A percentile compares a stretch with the other conserved stretches of the same genome.
Evolutionary conservation across 2,888 invertebrate species (phyloP).

Genomic region (Dione juno): DNA sequence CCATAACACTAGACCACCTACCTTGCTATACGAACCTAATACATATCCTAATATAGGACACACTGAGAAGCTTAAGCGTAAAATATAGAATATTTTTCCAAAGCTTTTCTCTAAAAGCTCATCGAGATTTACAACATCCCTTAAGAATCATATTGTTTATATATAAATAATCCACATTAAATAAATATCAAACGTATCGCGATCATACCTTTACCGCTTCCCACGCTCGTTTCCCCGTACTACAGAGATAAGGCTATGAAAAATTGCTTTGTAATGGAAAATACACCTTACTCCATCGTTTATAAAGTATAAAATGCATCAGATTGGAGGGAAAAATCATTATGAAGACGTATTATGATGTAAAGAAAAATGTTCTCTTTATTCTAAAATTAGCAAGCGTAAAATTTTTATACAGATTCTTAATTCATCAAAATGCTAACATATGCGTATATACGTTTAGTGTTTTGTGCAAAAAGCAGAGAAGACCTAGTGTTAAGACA

Average conservation of each 20-base stretch:
- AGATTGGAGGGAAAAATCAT: conserved; percentile 1
- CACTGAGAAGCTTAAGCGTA: neutral
- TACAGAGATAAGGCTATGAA: conserved; percentile 37
- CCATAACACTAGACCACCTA: no score
- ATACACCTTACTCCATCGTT: conserved; percentile 2
- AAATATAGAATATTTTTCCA: neutral
- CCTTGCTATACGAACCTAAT: no score
- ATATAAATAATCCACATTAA: neutral
- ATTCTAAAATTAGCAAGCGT: neutral
- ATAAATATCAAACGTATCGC: conserved; percentile 16
- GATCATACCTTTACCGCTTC: conserved; percentile 24
- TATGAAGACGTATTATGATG: neutral
- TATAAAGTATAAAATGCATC: conserved; percentile 8
- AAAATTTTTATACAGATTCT: neutral
- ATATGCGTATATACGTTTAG: neutral
- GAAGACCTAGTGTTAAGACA: neutral
- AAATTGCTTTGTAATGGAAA: conserved; percentile 9
- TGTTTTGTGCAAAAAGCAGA: neutral
- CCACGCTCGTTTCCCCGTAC: conserved; percentile 35
- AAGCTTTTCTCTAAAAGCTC: neutral
- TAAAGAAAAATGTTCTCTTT: neutral
- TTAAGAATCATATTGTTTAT: neutral
- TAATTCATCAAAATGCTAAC: no score
- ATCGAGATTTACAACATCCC: neutral
- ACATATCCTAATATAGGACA: no score